These are phyloP conservation scores for Odontomachus brunneus DNA, from an alignment of 1,140 invertebrate species.

Conservation along the genomic window DNA sequence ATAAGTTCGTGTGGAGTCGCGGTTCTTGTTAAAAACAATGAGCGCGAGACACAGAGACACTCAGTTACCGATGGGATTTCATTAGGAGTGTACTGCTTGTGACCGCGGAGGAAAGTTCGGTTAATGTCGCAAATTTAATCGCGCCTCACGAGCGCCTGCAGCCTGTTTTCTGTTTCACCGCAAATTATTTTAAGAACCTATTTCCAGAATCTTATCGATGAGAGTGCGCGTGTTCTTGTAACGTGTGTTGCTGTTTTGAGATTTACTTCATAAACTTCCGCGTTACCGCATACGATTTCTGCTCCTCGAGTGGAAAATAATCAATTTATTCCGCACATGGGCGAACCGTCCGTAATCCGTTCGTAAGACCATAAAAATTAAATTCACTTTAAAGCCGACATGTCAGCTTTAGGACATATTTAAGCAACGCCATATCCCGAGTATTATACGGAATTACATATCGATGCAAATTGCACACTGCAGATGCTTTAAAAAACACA, in stretches of 20 bases:
- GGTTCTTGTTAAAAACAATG: conserved; percentile 5
- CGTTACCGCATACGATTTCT: not conserved
- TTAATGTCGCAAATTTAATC: conserved; percentile 22
- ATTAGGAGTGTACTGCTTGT: not conserved
- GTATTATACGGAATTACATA: conserved; percentile 4
- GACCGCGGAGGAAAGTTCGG: not conserved
- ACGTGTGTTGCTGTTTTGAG: too few species aligned
- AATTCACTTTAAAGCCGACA: not conserved
- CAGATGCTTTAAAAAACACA: not conserved
- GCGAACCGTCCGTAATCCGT: not conserved
- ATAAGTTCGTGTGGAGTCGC: conserved; percentile 4
- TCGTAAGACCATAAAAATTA: conserved; percentile 24
- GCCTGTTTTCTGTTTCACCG: not conserved
- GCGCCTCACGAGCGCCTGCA: not conserved
- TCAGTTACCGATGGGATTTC: conserved; percentile 17
- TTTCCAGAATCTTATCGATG: not conserved
- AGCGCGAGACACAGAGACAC: not conserved
- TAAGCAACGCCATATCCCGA: not conserved
- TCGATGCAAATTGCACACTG: conserved; percentile 9
- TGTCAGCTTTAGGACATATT: not conserved
- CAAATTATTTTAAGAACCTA: conserved; percentile 5
- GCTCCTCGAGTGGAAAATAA: not conserved
- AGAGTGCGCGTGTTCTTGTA: not conserved
- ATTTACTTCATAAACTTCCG: not conserved
- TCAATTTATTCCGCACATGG: not conserved